A percentile compares a stretch with the other conserved stretches of the same genome.
Evolutionary conservation across 2,888 invertebrate species (phyloP).

Genomic region (Acanthosepion pharaonis): DNA sequence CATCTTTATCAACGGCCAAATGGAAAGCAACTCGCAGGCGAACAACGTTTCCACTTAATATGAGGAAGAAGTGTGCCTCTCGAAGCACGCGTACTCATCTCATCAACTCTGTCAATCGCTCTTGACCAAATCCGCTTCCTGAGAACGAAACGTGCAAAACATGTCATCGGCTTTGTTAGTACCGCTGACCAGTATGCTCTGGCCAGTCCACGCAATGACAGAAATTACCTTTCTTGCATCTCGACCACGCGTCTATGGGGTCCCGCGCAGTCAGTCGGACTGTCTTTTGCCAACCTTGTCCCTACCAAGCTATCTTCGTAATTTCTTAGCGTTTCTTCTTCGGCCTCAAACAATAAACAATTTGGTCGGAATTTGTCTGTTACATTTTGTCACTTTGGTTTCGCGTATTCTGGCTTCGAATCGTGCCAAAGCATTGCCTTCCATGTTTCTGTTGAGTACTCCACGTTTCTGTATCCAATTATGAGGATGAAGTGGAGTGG

Average conservation of each 20-base stretch:
- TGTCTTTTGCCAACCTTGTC: not conserved
- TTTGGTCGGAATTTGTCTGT: not conserved
- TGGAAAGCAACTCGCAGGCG: not conserved
- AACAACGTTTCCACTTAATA: not conserved
- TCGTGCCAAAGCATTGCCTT: not conserved
- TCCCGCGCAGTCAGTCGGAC: not conserved
- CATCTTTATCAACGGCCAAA: not conserved
- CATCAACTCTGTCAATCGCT: not conserved
- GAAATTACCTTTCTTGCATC: not conserved
- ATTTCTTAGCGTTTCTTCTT: not conserved
- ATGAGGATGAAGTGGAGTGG: not conserved
- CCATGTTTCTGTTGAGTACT: not conserved
- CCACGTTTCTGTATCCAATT: not conserved
- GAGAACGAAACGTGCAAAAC: not conserved
- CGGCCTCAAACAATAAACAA: not conserved
- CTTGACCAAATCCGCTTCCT: not conserved
- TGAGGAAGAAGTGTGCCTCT: not conserved
- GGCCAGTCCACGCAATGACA: not conserved
- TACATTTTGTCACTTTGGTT: not conserved
- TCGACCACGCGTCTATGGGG: not conserved
- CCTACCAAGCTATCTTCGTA: not conserved
- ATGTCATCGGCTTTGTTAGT: not conserved
- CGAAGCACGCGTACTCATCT: not conserved
- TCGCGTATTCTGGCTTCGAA: not conserved
- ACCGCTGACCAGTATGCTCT: constrained; percentile 13